A percentile compares a stretch with the other conserved stretches of the same genome.
These are phyloP conservation scores for Megamerina dolium DNA, from an alignment of 2,888 invertebrate genomes.

Conservation along the genomic window DNA sequence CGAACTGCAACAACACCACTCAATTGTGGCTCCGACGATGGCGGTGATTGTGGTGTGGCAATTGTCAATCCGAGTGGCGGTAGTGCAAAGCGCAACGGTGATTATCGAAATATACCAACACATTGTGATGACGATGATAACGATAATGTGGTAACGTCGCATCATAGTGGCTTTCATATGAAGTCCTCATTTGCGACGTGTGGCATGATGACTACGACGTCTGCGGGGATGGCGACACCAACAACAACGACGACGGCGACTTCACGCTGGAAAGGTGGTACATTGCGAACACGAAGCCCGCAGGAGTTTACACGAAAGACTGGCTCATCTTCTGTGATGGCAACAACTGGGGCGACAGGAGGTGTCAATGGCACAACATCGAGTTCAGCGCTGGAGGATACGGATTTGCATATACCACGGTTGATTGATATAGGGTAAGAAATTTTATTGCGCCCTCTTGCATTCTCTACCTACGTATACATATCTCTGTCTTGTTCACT, in stretches of 20 bases:
- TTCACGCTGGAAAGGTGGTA: conserved; percentile 41
- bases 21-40: conserved; percentile 29
- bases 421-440: conserved; percentile 60
- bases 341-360: conserved; percentile 19
- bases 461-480: conserved; percentile 2
- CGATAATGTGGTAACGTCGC: conserved; percentile 26
- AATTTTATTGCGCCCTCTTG: conserved; percentile 11
- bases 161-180: background rate
- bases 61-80: conserved; percentile 48
- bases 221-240: conserved; percentile 16
- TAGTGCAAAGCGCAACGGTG: conserved; percentile 56
- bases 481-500: conserved; percentile 3
- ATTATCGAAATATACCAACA: conserved; percentile 66
- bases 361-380: conserved; percentile 5
- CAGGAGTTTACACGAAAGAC: conserved; percentile 22
- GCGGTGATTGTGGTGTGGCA: conserved; percentile 37
- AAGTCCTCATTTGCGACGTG: conserved; percentile 1
- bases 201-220: conserved; percentile 23
- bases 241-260: conserved; percentile 29
- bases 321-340: conserved; percentile 9
- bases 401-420: conserved; percentile 63
- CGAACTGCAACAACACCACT: conserved; percentile 37
- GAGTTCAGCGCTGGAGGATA: conserved; percentile 37
- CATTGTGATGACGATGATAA: conserved; percentile 55
- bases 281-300: conserved; percentile 31